These are phyloP conservation scores for Ridgeia piscesae DNA, from an alignment of 1,140 invertebrate species.

Conservation along the genomic window DNA sequence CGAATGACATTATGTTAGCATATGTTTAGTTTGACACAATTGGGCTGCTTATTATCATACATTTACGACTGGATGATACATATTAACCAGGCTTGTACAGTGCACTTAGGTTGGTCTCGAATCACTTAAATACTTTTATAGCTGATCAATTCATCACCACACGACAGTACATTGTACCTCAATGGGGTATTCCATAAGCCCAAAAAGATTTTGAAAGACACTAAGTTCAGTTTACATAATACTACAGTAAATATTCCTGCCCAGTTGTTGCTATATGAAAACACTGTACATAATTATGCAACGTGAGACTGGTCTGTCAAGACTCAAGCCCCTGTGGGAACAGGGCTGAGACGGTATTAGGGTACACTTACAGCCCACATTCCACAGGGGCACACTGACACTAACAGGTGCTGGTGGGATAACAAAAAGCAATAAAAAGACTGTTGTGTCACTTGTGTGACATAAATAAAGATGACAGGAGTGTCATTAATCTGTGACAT, in stretches of 20 bases:
- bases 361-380: not conserved
- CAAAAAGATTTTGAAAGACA: not conserved
- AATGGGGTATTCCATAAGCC: not conserved
- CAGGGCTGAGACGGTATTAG: not conserved
- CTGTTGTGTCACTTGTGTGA: not conserved
- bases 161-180: too few species aligned
- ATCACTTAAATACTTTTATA: not conserved
- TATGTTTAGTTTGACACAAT: not conserved
- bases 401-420: not conserved
- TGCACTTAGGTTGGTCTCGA: not conserved
- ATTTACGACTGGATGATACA: not conserved
- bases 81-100: not conserved
- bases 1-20: not conserved
- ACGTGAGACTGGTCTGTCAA: not conserved
- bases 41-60: not conserved
- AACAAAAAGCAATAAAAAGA: not conserved
- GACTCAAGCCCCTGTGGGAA: not conserved
- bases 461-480: not conserved
- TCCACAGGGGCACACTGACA: not conserved
- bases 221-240: not conserved
- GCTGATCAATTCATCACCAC: too few species aligned
- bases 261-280: not conserved
- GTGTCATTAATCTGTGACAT: not conserved
- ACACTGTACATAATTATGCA: not conserved
- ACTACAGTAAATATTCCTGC: not conserved